Conservation (phyloP, 2,797 vertebrate species). For the Aldrovandia affinis region DNA sequence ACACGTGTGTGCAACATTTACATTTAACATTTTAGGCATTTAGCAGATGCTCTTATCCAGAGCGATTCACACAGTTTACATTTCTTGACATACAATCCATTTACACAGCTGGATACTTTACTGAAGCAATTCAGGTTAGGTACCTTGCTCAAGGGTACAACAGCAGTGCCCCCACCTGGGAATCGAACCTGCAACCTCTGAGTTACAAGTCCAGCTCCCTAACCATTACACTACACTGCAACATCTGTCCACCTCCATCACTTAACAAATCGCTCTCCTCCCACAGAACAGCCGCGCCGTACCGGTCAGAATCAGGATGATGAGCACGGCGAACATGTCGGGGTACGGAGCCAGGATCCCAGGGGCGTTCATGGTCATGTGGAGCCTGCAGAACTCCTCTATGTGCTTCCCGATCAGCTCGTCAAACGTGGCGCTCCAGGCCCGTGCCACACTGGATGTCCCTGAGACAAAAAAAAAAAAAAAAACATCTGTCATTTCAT, state of each 20-base stretch:
- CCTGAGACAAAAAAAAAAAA: slow-evolving; percentile 74
- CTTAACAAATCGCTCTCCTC: neutral
- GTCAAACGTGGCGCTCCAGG: slow-evolving; percentile 94
- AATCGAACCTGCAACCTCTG: too few relatives aligned
- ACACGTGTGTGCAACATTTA: too few relatives aligned
- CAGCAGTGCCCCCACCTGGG: too few relatives aligned
- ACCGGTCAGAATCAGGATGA: slow-evolving; percentile 90
- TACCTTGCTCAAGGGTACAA: too few relatives aligned
- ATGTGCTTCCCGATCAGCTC: slow-evolving; percentile 87
- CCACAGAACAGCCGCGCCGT: slow-evolving; percentile 20
- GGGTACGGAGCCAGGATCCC: slow-evolving; percentile 88
- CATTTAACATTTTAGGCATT: too few relatives aligned
- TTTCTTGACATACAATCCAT: too few relatives aligned
- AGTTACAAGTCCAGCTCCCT: too few relatives aligned
- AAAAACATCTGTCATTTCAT: neutral
- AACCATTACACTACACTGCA: too few relatives aligned
- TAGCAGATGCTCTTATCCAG: too few relatives aligned
- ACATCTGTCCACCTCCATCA: neutral
- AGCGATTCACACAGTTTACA: too few relatives aligned
- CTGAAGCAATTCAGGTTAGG: too few relatives aligned
- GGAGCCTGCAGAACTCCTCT: slow-evolving; percentile 69
- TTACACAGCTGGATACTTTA: too few relatives aligned
- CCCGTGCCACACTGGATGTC: slow-evolving; percentile 92
- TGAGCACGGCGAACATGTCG: slow-evolving; percentile 89
- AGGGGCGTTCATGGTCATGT: slow-evolving; percentile 83